Evolutionary conservation across 2,888 invertebrate species (phyloP), one percentile per base, ranked within the genome.

Genomic region (Dasysyrphus tricinctus): DNA sequence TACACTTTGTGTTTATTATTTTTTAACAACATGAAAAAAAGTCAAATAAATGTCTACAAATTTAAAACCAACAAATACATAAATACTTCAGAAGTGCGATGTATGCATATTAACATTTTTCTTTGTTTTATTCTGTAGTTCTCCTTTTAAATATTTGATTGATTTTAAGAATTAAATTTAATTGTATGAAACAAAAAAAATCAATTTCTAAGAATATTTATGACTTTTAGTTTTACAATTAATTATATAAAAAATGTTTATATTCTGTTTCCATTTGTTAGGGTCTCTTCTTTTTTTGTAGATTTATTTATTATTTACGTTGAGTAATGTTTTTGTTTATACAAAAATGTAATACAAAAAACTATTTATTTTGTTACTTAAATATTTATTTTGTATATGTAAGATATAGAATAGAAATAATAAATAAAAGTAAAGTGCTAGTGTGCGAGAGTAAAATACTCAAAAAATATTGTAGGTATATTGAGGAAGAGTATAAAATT

Each of bases 361-460:
- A 59, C 34, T 44, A 70, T 51, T 65, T 72, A 5, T 67, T 29
- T 72, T 61, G 34, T 61, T 69, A 61, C 73, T 76, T 78, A 74
- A 57, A 78, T 85, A 54, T 80, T 73, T 54, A 34, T 59, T 72
- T 84, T 77, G 37, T 65, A 32, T 65, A 54, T 75, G 63, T 75
- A 39, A 80, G 65, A 67, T 73, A 39, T 73, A 80, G 63, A 79
- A 63, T 63, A 61, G 63, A 65, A 75, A 78, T 80, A 80, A 80
- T 80, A 85, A 80, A 80, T 80, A 80, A 80, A 74, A 77, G 76
- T 69, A 79, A 72, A 81, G 76, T 69, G 73, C 57, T 74, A 70
- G 63, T 74, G 74, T 63, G 73, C 75, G 61, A 39, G 47, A 75
- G 11, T 56, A 54, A 83, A 80, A 80, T 77, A 54, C 73, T 69